Evolutionary conservation across 2,797 vertebrate genomes (phyloP).

Genomic region (Trachops cirrhosus): DNA sequence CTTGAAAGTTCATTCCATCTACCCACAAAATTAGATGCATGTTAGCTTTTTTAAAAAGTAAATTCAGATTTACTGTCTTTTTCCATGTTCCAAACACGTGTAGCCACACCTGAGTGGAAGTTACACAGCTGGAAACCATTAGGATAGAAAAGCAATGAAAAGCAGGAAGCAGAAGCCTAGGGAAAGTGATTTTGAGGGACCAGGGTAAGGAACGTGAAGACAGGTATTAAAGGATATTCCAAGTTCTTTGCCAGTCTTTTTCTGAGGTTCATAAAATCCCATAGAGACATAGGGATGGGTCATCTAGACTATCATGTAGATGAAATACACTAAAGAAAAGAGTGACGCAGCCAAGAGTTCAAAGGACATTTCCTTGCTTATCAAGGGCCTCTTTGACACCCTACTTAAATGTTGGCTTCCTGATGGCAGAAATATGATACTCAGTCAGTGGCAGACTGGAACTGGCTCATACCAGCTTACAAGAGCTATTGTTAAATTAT

Average conservation of each 20-base stretch:
- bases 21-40: background rate
- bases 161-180: background rate
- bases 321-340: background rate
- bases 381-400: background rate
- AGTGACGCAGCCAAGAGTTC: background rate
- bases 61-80: background rate
- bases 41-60: background rate
- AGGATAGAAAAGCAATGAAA: background rate
- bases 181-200: background rate
- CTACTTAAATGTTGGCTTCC: background rate
- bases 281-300: background rate
- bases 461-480: background rate
- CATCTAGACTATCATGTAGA: background rate
- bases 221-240: background rate
- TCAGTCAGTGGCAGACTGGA: background rate
- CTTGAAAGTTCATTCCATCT: background rate
- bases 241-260: background rate
- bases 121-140: constrained; percentile 42
- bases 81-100: background rate
- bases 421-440: background rate
- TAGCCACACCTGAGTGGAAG: background rate
- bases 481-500: background rate
- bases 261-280: background rate
- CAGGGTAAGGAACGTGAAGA: background rate
- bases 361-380: background rate